A percentile compares a stretch with the other conserved stretches of the same genome.
Conservation (phyloP, 2,888 invertebrate species). For the Diarsia rubi region DNA sequence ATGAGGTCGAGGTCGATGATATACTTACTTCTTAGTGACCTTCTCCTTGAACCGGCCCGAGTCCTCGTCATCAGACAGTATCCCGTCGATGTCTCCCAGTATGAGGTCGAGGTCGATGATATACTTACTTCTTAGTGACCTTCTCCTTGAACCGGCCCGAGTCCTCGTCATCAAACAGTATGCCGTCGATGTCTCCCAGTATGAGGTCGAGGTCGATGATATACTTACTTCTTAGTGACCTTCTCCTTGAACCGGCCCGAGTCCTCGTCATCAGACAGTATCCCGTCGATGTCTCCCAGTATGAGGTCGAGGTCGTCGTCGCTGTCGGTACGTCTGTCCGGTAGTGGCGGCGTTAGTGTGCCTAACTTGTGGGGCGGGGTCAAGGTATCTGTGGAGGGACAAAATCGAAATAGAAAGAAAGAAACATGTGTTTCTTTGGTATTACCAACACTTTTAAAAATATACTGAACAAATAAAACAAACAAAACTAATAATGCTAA, state of each 20-base stretch:
- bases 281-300: constrained; percentile 86
- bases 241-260: constrained; percentile 79
- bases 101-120: constrained; percentile 81
- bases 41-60: constrained; percentile 79
- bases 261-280: constrained; percentile 86
- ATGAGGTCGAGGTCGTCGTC: constrained; percentile 87
- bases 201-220: constrained; percentile 82
- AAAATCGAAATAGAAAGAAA: too few species aligned
- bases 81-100: constrained; percentile 86
- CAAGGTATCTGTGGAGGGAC: constrained; percentile 40
- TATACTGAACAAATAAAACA: too few species aligned
- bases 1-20: too few species aligned
- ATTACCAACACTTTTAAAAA: too few species aligned
- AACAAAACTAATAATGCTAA: too few species aligned
- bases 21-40: constrained; percentile 11
- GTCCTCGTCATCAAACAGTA: constrained; percentile 86
- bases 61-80: constrained; percentile 85
- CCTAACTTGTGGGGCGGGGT: constrained; percentile 72
- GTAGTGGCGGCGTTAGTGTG: constrained; percentile 58
- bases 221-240: constrained; percentile 69
- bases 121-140: constrained; percentile 10
- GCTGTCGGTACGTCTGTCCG: constrained; percentile 68
- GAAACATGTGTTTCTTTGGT: too few species aligned
- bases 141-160: constrained; percentile 79
- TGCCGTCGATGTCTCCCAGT: constrained; percentile 86